Percentiles rank a stretch among this genome's conserved stretches.
These are phyloP conservation scores for Myodes glareolus DNA, from an alignment of 2,113 vertebrate genomes.

Conservation along the genomic window DNA sequence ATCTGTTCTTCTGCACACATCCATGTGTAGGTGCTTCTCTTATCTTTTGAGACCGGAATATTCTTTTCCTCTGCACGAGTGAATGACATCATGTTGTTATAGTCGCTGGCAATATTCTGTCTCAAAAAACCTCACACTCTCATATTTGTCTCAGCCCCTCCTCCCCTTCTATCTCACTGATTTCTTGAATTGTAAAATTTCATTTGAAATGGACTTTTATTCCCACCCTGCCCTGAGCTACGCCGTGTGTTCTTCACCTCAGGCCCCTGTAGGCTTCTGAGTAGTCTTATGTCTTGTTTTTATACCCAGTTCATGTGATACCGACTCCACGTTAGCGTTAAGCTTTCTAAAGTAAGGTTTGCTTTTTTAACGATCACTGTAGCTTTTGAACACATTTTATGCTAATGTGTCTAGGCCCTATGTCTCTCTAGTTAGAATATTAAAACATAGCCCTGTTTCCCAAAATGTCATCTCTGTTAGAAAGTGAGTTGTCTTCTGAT, in stretches of 20 bases:
- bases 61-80: not conserved
- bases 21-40: not conserved
- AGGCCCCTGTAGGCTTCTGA: not conserved
- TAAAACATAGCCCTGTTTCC: not conserved
- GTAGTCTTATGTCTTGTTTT: not conserved
- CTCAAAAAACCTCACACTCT: not conserved
- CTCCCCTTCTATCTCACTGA: not conserved
- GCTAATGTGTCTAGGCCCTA: not conserved
- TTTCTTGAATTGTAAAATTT: not conserved
- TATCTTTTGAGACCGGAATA: not conserved
- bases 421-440: not conserved
- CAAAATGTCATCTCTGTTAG: not conserved
- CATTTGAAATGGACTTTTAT: not conserved
- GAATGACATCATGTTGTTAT: not conserved
- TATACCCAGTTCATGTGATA: not conserved
- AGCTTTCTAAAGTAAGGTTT: not conserved
- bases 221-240: not conserved
- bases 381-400: not conserved
- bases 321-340: not conserved
- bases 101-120: not conserved
- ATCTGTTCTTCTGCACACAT: not conserved
- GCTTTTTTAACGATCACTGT: not conserved
- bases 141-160: not conserved
- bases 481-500: not conserved
- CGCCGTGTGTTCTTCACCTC: not conserved